Evolutionary conservation across 2,797 vertebrate genomes (phyloP), one percentile per base, ranked within the genome.

Genomic region (Amniataba percoides): DNA sequence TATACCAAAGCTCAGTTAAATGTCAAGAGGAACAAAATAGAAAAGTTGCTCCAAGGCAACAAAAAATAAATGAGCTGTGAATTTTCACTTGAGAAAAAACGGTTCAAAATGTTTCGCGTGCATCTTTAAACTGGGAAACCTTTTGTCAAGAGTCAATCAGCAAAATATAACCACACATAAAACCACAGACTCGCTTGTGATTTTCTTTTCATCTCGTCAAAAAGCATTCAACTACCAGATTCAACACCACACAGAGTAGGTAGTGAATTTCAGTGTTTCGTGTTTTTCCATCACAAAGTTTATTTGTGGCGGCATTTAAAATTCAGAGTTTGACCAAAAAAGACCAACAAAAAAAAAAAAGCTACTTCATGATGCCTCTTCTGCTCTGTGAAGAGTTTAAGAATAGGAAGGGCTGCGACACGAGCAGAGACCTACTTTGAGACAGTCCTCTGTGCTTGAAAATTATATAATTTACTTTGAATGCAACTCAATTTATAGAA

Each of bases 361-460:
- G 15, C 16, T 6, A 31, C 58, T 63, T 40, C 8, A 43, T 49
- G 25, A 45, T 16, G 39, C 23, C 40, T 67, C 21, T 55, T 19
- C 19, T 13, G 71, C 12, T 67, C n/a, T 60, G 27, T 19, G 48
- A 53, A 40, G 25, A 49, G 31, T 31, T 75, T 59, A 64, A 70
- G 59, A 60, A 63, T 23, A 70, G 36, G 39, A 52, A 15, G 7
- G 16, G 15, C 63, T 72, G 34, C 36, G 40, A 65, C 62, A 45
- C 14, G 23, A 40, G 59, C 2, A 13, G 1, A 71, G 49, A 59
- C 45, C 23, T 49, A 64, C 60, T 69, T 48, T n/a, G 8, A 71
- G 25, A n/a, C 52, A 19, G 13, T 11, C 3, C 27, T 57, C 42
- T 18, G 5, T 8, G 48, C 39, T 36, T 36, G 36, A 42, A 19